Evolutionary conservation across 2,113 vertebrate species (phyloP).

Genomic region (Ascaphus truei): DNA sequence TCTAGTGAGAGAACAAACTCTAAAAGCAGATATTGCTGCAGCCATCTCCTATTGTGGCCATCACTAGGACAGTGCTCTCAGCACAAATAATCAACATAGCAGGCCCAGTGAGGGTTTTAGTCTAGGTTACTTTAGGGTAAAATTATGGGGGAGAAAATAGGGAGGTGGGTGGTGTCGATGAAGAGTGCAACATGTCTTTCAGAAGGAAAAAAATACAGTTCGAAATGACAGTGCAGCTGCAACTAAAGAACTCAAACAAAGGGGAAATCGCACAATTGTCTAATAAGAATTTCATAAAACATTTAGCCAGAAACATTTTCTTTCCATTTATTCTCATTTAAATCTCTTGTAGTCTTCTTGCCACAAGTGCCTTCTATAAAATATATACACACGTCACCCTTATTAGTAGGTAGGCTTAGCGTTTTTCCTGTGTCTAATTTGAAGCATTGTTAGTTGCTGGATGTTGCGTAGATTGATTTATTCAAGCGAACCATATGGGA

Average conservation of each 20-base stretch:
- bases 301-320: conserved; percentile 34
- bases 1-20: too few species aligned
- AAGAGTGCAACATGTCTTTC: too few species aligned
- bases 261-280: conserved; percentile 32
- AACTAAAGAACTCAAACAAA: conserved; percentile 33
- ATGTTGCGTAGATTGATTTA: conserved; percentile 36
- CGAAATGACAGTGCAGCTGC: conserved; percentile 28
- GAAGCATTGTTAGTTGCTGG: conserved; percentile 34
- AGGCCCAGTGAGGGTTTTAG: too few species aligned
- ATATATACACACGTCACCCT: conserved; percentile 37
- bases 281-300: conserved; percentile 39
- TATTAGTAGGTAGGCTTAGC: conserved; percentile 37
- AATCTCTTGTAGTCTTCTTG: conserved; percentile 29
- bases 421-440: conserved; percentile 36
- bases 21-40: too few species aligned
- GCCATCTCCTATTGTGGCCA: too few species aligned
- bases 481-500: conserved; percentile 37
- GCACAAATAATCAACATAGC: too few species aligned
- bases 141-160: too few species aligned
- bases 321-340: conserved; percentile 32
- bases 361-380: conserved; percentile 29
- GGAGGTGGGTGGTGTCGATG: too few species aligned
- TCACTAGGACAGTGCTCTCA: too few species aligned
- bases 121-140: too few species aligned
- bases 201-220: background rate